Conservation (phyloP, 1,140 invertebrate species). For the Caenorhabditis inopinata region DNA sequence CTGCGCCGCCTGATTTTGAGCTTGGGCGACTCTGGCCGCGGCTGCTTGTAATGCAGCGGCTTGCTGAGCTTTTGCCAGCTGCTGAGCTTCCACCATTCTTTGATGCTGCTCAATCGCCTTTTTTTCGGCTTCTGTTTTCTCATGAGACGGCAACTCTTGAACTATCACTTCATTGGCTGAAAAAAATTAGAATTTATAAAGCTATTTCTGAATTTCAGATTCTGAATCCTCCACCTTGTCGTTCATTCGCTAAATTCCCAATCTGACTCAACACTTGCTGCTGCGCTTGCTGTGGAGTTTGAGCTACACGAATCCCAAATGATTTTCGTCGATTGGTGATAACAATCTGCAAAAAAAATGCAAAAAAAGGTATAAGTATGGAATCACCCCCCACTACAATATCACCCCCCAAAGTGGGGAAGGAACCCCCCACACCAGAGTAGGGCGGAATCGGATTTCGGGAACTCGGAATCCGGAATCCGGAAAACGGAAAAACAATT, state of each 20-base stretch:
- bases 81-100: conserved; percentile 42
- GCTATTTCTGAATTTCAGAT: background rate
- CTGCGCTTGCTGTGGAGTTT: conserved; percentile 30
- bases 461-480: too few species aligned
- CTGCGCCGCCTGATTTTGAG: conserved; percentile 21
- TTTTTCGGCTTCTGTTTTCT: conserved; percentile 40
- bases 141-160: background rate
- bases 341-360: conserved; percentile 20
- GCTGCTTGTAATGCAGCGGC: conserved; percentile 44
- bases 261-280: conserved; percentile 29
- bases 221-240: conserved; percentile 14
- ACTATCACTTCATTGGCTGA: conserved; percentile 39
- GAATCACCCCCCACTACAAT: too few species aligned
- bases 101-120: conserved; percentile 43
- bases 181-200: background rate
- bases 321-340: background rate
- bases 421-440: too few species aligned
- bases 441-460: too few species aligned
- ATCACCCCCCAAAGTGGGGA: too few species aligned
- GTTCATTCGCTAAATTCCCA: conserved; percentile 12
- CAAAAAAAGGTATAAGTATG: too few species aligned
- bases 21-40: conserved; percentile 36
- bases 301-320: conserved; percentile 1
- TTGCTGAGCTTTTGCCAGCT: conserved; percentile 42
- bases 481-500: too few species aligned